phyloP scores from a whole-genome alignment of 2,888 invertebrate species.

The Drosophila diplacantha region DNA sequence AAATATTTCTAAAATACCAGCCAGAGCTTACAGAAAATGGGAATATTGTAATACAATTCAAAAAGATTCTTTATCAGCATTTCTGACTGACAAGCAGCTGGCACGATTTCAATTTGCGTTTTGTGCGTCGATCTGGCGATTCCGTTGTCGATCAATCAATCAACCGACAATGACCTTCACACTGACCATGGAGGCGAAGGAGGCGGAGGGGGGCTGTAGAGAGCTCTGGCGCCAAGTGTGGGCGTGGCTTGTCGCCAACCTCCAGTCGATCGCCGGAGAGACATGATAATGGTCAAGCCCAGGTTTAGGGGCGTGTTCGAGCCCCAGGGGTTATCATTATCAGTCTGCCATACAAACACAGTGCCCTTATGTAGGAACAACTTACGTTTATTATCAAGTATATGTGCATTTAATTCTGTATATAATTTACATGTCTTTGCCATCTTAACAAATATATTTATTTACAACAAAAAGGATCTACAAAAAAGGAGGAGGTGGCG shows the following conservation, averaged over 20 bases:
- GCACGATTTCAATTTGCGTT: conserved; percentile 38
- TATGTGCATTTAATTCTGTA: conserved; percentile 27
- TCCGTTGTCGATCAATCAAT: conserved; percentile 52
- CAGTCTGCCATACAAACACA: conserved; percentile 9
- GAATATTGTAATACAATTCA: too few species aligned
- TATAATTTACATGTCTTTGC: conserved; percentile 44
- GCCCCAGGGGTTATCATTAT: conserved; percentile 25
- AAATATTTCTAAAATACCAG: not conserved
- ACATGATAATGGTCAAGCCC: conserved; percentile 17
- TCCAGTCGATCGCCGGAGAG: conserved; percentile 9
- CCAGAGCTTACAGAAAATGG: not conserved
- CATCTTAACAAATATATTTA: conserved; percentile 42
- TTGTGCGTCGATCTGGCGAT: conserved; percentile 26
- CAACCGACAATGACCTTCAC: conserved; percentile 49
- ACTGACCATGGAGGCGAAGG: conserved; percentile 30
- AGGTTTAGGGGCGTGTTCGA: conserved; percentile 57
- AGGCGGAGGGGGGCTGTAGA: not conserved
- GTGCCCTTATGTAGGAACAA: conserved; percentile 28
- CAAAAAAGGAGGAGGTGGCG: conserved; percentile 7
- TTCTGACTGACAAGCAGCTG: conserved; percentile 12
- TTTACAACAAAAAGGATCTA: conserved; percentile 16
- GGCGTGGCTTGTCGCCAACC: conserved; percentile 52
- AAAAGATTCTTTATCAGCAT: not conserved
- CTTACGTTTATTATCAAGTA: conserved; percentile 38
- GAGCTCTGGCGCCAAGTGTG: conserved; percentile 55